Base-by-base conservation (phyloP, 1,140 invertebrate genomes). In the Trachymyrmex septentrionalis region DNA sequence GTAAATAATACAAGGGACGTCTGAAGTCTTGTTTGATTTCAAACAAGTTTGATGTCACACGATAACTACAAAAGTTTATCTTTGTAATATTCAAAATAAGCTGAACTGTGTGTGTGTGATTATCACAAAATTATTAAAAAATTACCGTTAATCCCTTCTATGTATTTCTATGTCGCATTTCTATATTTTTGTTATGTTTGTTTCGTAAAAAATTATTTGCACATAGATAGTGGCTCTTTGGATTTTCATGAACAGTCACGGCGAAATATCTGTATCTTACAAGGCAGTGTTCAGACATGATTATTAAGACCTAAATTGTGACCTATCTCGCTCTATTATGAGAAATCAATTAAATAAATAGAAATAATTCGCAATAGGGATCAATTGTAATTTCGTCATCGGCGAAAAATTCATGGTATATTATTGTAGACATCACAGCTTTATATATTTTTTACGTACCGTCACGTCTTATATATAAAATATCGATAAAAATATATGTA, bases 211-310 rank as follows among this genome's bases (percentile, higher is more conserved):
- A 48, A 59, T 55, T 53, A 55, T 59, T 10, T 66, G 48, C 14
- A 44, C 30, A 38, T 59, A 44, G 34, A 30, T 24, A 72, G 6
- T 14, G 59, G n/a, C 34, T 90, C 88, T 90, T 89, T 86, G 88
- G 87, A 64, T 64, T 89, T 30, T 81, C 16, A 16, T 81, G 38
- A 57, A 86, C 44, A 89, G 61, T 88, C 50, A 69, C n/a, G 21
- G 24, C 30, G 59, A 67, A 82, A 72, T 64, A 38, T 38, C 69
- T 72, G 38, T 88, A 89, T 89, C 76, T 86, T 89, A 89, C 75
- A 72, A 72, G 85, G 85, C 88, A 90, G 64, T 86, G 82, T 57
- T 16, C 21, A 61, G 57, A 75, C 14, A 30, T 6, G 67, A 72
- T 71, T 61, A 71, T 61, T 27, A 10, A 63, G 19, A 84, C 5